Evolutionary conservation across 2,797 vertebrate species (phyloP), one percentile per base, ranked within the genome.

Genomic region (Tangara arthus): DNA sequence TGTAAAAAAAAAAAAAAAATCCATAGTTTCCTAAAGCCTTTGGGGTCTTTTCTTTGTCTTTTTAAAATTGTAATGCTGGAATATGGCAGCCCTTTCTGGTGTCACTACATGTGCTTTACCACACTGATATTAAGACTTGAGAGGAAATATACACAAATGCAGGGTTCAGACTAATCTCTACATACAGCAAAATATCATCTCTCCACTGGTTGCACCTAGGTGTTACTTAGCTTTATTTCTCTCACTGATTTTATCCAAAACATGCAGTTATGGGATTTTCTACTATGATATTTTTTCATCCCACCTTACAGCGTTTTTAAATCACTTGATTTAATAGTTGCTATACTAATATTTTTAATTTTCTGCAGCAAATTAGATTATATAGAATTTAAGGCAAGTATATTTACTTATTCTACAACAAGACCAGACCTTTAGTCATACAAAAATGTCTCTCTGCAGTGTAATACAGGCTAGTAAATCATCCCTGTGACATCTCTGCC

Each of bases 401-500:
- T 83, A 89, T 85, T 60, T 95, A 71, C n/a, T 90, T 93, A 46
- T 65, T 86, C 26, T 93, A 27, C 59, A 89, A 47, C 49, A 79
- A 95, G 64, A 87, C 28, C 44, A 91, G 59, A 78, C 49, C 35
- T 82, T 94, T 22, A 87, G 27, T 92, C 47, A 39, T 37, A 41
- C 23, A 89, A 93, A 96, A 86, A 78, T 86, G 20, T 66, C 72
- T 34, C 53, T 37, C 32, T 93, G 47, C 46, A 55, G 61, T 47
- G 80, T 72, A 89, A 90, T 61, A 56, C 24, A 77, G 93, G 61
- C 90, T 52, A 69, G 70, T 91, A 82, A 96, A 92, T 91, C 88
- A 95, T 78, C n/a, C 49, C 66, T 92, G 32, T 93, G 95, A 82
- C 89, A 95, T 59, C 65, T 78, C 81, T 79, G 76, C 32, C 77